These are phyloP conservation scores for Craseonycteris thonglongyai DNA, from an alignment of 2,113 vertebrate genomes.

Conservation along the genomic window DNA sequence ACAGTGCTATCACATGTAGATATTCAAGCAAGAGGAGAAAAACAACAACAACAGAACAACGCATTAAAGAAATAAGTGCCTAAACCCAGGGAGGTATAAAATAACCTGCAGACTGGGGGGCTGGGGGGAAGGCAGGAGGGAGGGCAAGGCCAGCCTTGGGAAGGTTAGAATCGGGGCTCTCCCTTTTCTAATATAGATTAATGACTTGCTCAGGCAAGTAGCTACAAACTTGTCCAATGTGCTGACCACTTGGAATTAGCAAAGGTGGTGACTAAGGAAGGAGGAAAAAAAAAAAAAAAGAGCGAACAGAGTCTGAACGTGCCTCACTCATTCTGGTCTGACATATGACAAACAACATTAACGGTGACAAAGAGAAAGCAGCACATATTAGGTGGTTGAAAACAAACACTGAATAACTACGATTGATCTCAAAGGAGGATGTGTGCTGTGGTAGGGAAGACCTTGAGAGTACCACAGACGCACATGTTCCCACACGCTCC, in stretches of 20 bases:
- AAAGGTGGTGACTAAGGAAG: slow-evolving; percentile 50
- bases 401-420: slow-evolving; percentile 27
- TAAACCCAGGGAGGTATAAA: neutral
- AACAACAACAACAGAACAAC: too few relatives aligned
- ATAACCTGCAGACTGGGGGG: neutral
- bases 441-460: neutral
- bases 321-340: slow-evolving; percentile 49
- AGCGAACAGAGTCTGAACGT: neutral
- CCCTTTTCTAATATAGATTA: slow-evolving; percentile 80
- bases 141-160: neutral
- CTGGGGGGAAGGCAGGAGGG: neutral
- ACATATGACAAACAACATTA: slow-evolving; percentile 64
- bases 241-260: slow-evolving; percentile 76
- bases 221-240: slow-evolving; percentile 59
- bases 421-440: slow-evolving; percentile 25
- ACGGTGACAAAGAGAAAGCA: slow-evolving; percentile 49
- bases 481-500: accelerated
- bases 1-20: neutral
- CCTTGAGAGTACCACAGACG: neutral
- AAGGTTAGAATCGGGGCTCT: slow-evolving; percentile 39
- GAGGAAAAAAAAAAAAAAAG: slow-evolving; percentile 35
- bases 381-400: neutral
- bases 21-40: neutral
- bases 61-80: neutral
- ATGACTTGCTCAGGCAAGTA: slow-evolving; percentile 69